Percentiles rank a stretch among this genome's conserved stretches.
Evolutionary conservation across 2,113 vertebrate species (phyloP).

Genomic region (Lanius ludovicianus): DNA sequence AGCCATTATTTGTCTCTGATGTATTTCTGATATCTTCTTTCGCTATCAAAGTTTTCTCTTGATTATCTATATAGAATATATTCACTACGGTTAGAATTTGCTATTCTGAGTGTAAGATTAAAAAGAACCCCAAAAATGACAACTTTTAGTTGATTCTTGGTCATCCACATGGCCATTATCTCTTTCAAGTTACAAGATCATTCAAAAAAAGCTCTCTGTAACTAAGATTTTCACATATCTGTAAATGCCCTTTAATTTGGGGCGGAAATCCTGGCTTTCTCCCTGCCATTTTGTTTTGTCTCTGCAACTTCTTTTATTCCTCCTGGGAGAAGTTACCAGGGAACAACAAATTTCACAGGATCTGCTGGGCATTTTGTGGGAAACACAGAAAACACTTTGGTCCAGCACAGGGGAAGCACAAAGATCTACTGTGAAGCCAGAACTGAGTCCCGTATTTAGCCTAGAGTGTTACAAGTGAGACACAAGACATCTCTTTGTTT

Average conservation of each 20-base stretch:
- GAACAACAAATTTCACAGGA: not conserved
- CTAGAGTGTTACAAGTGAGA: not conserved
- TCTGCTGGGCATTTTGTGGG: not conserved
- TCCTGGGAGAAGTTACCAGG: not conserved
- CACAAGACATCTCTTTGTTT: not conserved
- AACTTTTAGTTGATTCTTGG: not conserved
- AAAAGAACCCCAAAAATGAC: accelerated
- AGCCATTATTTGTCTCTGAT: not conserved
- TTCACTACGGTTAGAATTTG: not conserved
- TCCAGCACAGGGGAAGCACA: not conserved
- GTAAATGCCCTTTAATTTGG: not conserved
- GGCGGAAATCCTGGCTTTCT: not conserved
- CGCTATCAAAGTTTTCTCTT: not conserved
- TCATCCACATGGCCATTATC: not conserved
- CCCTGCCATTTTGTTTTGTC: not conserved
- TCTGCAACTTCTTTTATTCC: not conserved
- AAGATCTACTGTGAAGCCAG: not conserved
- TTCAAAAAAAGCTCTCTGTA: not conserved
- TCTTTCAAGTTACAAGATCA: not conserved
- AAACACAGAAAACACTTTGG: not conserved
- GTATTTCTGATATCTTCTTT: not conserved
- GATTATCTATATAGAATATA: not conserved
- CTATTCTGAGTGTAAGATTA: not conserved
- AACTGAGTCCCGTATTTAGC: not conserved
- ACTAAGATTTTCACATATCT: not conserved